These are phyloP conservation scores for Chelonus formosanus DNA, from an alignment of 2,888 invertebrate genomes.

Conservation along the genomic window DNA sequence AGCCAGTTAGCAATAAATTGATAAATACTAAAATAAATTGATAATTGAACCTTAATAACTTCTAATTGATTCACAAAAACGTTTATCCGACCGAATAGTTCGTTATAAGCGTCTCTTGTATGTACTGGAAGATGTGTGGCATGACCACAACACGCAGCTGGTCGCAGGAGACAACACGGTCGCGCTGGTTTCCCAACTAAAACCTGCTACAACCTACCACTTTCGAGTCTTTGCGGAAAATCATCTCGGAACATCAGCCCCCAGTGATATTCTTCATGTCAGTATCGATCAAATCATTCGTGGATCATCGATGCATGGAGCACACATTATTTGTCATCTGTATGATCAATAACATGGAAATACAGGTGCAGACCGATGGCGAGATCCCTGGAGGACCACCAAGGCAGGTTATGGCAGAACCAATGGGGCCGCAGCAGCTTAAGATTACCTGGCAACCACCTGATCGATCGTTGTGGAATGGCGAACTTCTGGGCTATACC, in stretches of 20 bases:
- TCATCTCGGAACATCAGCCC: conserved; percentile 71
- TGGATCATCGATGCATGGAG: conserved; percentile 27
- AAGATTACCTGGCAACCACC: conserved; percentile 81
- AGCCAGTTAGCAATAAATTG: too few species aligned
- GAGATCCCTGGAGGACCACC: conserved; percentile 79
- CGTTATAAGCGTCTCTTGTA: conserved; percentile 43
- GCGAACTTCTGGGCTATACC: conserved; percentile 78
- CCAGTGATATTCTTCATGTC: conserved; percentile 69
- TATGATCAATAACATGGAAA: conserved; percentile 23
- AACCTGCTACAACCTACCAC: conserved; percentile 71
- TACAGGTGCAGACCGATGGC: conserved; percentile 66
- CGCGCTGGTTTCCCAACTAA: conserved; percentile 68
- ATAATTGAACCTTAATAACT: too few species aligned
- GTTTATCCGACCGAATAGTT: too few species aligned
- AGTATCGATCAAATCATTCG: conserved; percentile 51
- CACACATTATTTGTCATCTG: conserved; percentile 21
- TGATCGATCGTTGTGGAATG: conserved; percentile 77
- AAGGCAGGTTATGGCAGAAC: conserved; percentile 72
- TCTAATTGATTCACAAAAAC: too few species aligned
- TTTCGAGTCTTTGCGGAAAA: conserved; percentile 72
- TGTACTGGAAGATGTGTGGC: conserved; percentile 68
- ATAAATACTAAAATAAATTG: too few species aligned
- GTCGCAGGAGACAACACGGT: conserved; percentile 68
- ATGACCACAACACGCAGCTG: conserved; percentile 69
- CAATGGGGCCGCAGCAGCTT: conserved; percentile 76